Evolutionary conservation across 2,113 vertebrate species (phyloP).

Genomic region (Eupsittula cactorum): DNA sequence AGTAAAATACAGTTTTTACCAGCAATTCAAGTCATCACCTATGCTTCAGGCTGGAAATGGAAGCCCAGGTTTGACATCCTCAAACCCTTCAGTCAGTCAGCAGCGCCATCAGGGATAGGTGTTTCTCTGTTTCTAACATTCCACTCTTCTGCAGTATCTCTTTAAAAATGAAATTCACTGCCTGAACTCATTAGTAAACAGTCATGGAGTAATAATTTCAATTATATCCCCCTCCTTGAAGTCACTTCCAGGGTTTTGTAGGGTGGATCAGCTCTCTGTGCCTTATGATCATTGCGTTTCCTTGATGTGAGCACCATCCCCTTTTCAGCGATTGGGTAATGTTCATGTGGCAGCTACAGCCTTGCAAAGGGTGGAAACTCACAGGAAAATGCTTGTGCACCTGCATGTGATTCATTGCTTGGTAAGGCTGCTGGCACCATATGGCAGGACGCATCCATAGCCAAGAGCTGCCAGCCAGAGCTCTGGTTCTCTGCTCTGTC

Average conservation of each 20-base stretch:
- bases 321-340: not conserved
- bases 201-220: not conserved
- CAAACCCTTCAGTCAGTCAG: not conserved
- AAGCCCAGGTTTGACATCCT: not conserved
- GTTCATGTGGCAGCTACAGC: not conserved
- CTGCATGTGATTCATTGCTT: not conserved
- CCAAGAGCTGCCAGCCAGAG: not conserved
- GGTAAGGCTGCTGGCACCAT: not conserved
- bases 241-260: not conserved
- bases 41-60: not conserved
- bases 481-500: not conserved
- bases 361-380: not conserved
- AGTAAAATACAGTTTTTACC: not conserved
- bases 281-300: fast-evolving
- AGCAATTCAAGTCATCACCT: not conserved
- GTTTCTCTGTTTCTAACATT: not conserved
- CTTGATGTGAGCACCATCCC: not conserved
- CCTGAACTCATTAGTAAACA: not conserved
- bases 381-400: not conserved
- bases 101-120: not conserved
- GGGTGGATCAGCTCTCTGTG: not conserved
- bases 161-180: not conserved
- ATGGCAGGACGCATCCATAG: not conserved
- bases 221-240: not conserved
- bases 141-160: not conserved